These are phyloP conservation scores for Catocala sponsa DNA, from an alignment of 2,888 invertebrate species.

Conservation along the genomic window DNA sequence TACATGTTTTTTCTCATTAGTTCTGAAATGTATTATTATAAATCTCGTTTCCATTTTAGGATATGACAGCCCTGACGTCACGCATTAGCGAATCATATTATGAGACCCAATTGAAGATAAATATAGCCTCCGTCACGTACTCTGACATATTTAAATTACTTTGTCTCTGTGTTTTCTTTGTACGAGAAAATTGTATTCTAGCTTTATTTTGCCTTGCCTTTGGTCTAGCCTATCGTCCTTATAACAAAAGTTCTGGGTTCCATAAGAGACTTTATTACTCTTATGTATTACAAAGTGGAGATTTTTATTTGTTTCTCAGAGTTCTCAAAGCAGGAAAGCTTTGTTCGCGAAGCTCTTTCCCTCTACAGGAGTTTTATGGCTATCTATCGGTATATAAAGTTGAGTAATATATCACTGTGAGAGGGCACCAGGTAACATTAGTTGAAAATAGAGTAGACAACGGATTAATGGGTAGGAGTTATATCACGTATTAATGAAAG, in stretches of 20 bases:
- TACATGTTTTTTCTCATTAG: constrained; percentile 21
- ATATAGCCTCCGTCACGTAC: background rate
- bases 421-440: too few relatives aligned
- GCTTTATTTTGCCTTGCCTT: constrained; percentile 13
- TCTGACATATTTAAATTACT: constrained; percentile 11
- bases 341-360: constrained; percentile 1
- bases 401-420: background rate
- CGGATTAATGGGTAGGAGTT: too few relatives aligned
- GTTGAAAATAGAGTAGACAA: too few relatives aligned
- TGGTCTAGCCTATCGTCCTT: background rate
- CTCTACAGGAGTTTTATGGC: constrained; percentile 5
- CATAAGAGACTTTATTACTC: constrained; percentile 2
- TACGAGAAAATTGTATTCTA: constrained; percentile 17
- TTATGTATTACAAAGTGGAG: constrained; percentile 11
- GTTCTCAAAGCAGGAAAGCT: constrained; percentile 2
- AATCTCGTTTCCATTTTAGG: constrained; percentile 23
- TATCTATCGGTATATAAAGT: background rate
- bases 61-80: constrained; percentile 28
- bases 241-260: constrained; percentile 9
- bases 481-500: too few relatives aligned
- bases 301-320: constrained; percentile 14
- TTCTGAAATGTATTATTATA: too few relatives aligned
- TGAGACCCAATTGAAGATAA: constrained; percentile 23
- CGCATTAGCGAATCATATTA: constrained; percentile 26
- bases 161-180: constrained; percentile 35